These are phyloP conservation scores for Philonicus albiceps DNA, from an alignment of 2,888 invertebrate genomes.

Conservation along the genomic window DNA sequence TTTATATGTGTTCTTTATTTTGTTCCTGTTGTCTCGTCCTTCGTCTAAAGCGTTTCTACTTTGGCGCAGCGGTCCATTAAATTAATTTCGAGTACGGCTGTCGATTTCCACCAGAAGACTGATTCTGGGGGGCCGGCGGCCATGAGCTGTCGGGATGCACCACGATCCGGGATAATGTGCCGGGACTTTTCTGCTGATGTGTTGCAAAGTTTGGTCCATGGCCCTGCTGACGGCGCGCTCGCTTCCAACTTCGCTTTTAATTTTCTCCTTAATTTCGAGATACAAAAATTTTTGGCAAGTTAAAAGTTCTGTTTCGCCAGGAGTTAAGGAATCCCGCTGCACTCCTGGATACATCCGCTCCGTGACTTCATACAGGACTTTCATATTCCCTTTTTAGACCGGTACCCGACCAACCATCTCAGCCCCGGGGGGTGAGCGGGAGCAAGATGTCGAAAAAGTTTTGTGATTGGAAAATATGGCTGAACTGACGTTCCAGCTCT, in stretches of 20 bases:
- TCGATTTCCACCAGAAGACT: conserved; percentile 24
- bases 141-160: not conserved
- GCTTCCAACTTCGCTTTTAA: conserved; percentile 1
- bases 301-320: conserved; percentile 14
- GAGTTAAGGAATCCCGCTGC: conserved; percentile 1
- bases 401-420: not conserved
- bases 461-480: conserved; percentile 42
- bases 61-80: conserved; percentile 32
- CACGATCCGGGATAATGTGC: not conserved
- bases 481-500: conserved; percentile 39
- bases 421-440: not conserved
- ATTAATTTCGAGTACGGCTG: conserved; percentile 31
- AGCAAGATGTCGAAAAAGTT: conserved; percentile 35
- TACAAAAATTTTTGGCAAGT: conserved; percentile 34
- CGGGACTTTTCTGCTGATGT: conserved; percentile 24
- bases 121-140: not conserved
- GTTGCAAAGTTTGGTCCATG: not conserved
- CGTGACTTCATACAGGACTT: not conserved
- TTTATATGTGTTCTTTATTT: not conserved
- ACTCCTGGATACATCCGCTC: not conserved
- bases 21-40: not conserved
- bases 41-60: not conserved
- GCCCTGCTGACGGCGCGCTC: not conserved
- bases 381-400: conserved; percentile 4
- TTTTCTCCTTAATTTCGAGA: conserved; percentile 30